Evolutionary conservation across 2,888 invertebrate species (phyloP).

Genomic region (Mythimna impura): DNA sequence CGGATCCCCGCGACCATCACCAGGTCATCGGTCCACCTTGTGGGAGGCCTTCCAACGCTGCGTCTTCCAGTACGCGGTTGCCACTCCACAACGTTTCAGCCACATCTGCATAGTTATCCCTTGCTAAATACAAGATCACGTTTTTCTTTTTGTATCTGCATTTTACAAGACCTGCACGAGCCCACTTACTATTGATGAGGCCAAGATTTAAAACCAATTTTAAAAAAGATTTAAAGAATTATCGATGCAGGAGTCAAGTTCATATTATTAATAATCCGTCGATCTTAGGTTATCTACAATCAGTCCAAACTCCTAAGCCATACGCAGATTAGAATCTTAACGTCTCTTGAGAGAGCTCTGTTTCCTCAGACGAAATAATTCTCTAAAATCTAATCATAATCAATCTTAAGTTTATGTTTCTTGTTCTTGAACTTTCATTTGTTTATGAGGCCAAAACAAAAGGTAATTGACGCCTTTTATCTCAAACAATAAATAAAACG

Average conservation of each 20-base stretch:
- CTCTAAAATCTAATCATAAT: conserved; percentile 10
- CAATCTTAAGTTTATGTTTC: conserved; percentile 17
- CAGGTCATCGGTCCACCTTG: too few species aligned
- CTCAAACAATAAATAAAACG: conserved; percentile 23
- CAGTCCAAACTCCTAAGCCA: not conserved
- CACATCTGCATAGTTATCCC: too few species aligned
- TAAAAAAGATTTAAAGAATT: not conserved
- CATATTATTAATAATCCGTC: not conserved
- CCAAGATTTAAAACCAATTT: not conserved
- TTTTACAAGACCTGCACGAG: not conserved
- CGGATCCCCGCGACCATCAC: too few species aligned
- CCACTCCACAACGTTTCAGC: too few species aligned
- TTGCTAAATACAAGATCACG: not conserved
- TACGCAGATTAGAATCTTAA: not conserved
- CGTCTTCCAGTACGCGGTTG: too few species aligned
- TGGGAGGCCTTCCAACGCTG: too few species aligned
- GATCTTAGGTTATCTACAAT: not conserved
- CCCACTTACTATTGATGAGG: not conserved
- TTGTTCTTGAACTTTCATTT: conserved; percentile 20
- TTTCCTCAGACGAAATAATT: conserved; percentile 11
- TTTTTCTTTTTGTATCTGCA: not conserved
- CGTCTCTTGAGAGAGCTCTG: not conserved
- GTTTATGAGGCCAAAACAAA: conserved; percentile 27
- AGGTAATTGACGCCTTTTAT: conserved; percentile 22
- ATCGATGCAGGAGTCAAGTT: not conserved